Evolutionary conservation across 2,113 vertebrate genomes (phyloP), one percentile per base, ranked within the genome.

Genomic region (Amia ocellicauda): DNA sequence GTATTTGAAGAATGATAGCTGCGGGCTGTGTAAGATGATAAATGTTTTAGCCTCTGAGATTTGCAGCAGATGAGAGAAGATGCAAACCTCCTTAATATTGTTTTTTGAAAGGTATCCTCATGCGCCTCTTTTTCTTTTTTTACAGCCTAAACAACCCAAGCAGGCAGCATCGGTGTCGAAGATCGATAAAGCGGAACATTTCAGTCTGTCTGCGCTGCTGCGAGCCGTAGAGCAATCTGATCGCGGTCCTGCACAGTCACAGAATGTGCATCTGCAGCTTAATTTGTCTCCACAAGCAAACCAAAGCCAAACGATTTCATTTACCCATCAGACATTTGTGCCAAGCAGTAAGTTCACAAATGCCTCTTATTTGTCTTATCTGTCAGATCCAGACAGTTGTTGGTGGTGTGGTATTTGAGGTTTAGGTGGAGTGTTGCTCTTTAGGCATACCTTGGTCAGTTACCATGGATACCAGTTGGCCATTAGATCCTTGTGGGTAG

Each of bases 201-300:
- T 78, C 19, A 50, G 29, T 50, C 67, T 89, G 23, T 76, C 76
- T 4, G 72, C 83, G 3, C 67, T 85, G 51, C 66, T 84, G 20
- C 80, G 60, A 70, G 83, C 70, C 3, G 72, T 81, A 3, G 76
- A 78, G 70, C 73, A 77, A 13, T 79, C 75, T 0, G 68, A 68
- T 0, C 62, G 73, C 31, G 78, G 60, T 41, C 28, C 11, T 10
- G 16, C 54, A 2, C 17, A 8, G 28, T 36, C 26, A 26, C 57
- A 58, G 29, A 23, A 41, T 49, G 69, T 41, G 2, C 2, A 45
- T 2, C 41, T 16, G 2, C 40, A 14, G 20, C n/a, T 29, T 17
- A 60, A 79, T 0, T 67, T 71, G 2, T 71, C 69, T n/a, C 20
- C 73, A 0, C 55, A 75, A 31, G 58, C 71, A 1, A 9, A 56